Evolutionary conservation across 2,113 vertebrate genomes (phyloP).

Genomic region (Centropus bengalensis): DNA sequence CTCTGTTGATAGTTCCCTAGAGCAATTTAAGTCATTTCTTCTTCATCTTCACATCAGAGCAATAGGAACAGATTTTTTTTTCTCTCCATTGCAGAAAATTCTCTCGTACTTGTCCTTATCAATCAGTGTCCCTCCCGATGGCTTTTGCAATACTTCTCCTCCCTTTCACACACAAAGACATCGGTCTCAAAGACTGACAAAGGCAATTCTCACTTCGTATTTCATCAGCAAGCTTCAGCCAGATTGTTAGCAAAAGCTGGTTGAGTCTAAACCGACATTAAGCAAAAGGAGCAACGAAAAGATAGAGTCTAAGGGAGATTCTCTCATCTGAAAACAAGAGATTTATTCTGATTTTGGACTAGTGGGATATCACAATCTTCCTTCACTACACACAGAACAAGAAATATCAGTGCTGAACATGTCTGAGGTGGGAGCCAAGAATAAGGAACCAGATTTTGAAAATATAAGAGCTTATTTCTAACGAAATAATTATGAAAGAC

Average conservation of each 20-base stretch:
- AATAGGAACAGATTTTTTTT: background rate
- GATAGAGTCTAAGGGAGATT: background rate
- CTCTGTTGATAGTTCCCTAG: background rate
- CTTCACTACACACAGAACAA: background rate
- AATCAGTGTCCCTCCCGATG: conserved; percentile 2
- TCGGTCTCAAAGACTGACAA: conserved; percentile 4
- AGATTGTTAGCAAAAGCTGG: background rate
- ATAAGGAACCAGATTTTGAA: background rate
- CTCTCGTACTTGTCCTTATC: background rate
- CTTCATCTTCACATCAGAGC: background rate
- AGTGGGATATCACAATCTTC: background rate
- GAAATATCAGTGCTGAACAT: background rate
- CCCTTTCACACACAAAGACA: background rate
- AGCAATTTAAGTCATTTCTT: conserved; percentile 30
- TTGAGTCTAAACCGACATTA: background rate
- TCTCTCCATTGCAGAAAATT: background rate
- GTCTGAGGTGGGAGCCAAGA: background rate
- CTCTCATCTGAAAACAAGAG: background rate
- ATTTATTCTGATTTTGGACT: background rate
- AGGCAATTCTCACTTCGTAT: background rate
- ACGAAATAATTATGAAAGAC: background rate
- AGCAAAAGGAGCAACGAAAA: background rate
- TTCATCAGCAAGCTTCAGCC: background rate
- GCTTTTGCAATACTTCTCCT: background rate
- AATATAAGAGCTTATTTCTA: background rate